phyloP scores from a whole-genome alignment of 1,140 invertebrate species.

The Neodiprion virginianus region DNA sequence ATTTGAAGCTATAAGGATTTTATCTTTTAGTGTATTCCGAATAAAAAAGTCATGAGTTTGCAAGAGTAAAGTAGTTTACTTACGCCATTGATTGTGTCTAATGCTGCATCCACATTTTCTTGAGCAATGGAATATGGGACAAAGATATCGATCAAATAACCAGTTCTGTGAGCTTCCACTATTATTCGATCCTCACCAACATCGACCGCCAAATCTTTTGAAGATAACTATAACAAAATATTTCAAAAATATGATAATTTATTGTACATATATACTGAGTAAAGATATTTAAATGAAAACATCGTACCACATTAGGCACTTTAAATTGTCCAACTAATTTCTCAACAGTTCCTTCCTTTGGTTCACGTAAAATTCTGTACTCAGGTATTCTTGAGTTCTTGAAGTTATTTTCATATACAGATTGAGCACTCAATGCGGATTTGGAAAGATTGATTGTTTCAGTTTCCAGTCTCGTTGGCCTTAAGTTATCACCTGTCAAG shows the following conservation, averaged over 20 bases:
- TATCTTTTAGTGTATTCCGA: not conserved
- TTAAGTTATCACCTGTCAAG: conserved; percentile 40
- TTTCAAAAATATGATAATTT: conserved; percentile 26
- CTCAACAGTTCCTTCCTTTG: conserved; percentile 55
- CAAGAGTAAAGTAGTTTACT: conserved; percentile 32
- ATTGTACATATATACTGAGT: not conserved
- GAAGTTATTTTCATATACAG: conserved; percentile 21
- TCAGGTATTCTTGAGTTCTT: conserved; percentile 52
- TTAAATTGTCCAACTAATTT: conserved; percentile 65
- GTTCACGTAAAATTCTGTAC: conserved; percentile 60
- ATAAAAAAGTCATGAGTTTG: conserved; percentile 16
- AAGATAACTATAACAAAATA: conserved; percentile 63
- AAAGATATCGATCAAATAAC: conserved; percentile 72
- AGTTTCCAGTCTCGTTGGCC: not conserved
- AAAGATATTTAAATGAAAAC: conserved; percentile 10
- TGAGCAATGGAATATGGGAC: conserved; percentile 69
- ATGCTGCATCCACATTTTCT: conserved; percentile 65
- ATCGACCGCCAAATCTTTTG: conserved; percentile 69
- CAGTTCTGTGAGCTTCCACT: conserved; percentile 65
- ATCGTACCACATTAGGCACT: conserved; percentile 61
- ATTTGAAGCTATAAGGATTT: no score
- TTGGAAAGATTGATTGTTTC: not conserved
- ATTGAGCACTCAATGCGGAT: not conserved
- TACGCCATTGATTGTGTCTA: conserved; percentile 69
- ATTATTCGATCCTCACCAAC: conserved; percentile 77